Percentiles rank a stretch among this genome's conserved stretches.
These are phyloP conservation scores for Hipposideros armiger DNA, from an alignment of 2,113 vertebrate species.

Conservation along the genomic window DNA sequence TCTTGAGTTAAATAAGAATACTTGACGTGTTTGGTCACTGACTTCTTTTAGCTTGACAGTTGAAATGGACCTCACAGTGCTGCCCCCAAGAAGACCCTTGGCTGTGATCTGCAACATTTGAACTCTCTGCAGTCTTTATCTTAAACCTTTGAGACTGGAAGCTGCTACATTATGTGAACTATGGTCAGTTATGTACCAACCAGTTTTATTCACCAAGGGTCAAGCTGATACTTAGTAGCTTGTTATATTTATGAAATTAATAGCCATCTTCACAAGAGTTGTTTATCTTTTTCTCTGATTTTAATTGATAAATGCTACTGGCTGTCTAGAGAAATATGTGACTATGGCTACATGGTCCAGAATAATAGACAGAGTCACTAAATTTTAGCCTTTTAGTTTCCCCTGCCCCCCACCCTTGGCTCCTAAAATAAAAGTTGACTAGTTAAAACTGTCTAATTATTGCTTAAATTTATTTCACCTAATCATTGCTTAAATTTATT, in stretches of 20 bases:
- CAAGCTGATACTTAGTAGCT: slow-evolving; percentile 88
- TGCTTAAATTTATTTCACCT: not conserved
- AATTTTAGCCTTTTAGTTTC: slow-evolving; percentile 75
- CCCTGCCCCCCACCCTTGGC: not conserved
- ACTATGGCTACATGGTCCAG: slow-evolving; percentile 28
- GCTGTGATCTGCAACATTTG: slow-evolving; percentile 86
- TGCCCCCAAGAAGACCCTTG: slow-evolving; percentile 85
- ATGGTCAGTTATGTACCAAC: slow-evolving; percentile 90
- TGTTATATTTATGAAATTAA: slow-evolving; percentile 91
- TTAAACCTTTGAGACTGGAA: slow-evolving; percentile 89
- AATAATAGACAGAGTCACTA: slow-evolving; percentile 63
- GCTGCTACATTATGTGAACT: slow-evolving; percentile 91
- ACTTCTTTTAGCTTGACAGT: slow-evolving; percentile 5
- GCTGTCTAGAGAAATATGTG: slow-evolving; percentile 80
- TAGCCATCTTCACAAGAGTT: slow-evolving; percentile 88
- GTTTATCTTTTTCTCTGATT: slow-evolving; percentile 87
- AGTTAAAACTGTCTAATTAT: not conserved
- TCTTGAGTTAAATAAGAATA: slow-evolving; percentile 13
- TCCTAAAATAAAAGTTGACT: slow-evolving; percentile 19
- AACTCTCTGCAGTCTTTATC: slow-evolving; percentile 88
- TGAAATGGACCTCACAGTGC: not conserved
- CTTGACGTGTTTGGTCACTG: slow-evolving; percentile 18
- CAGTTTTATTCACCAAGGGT: slow-evolving; percentile 86
- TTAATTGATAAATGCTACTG: slow-evolving; percentile 80
- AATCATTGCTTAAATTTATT: not conserved